Percentiles rank a stretch among this genome's conserved stretches.
phyloP scores from a whole-genome alignment of 2,113 vertebrate genomes.

The Dolichotis patagonum region DNA sequence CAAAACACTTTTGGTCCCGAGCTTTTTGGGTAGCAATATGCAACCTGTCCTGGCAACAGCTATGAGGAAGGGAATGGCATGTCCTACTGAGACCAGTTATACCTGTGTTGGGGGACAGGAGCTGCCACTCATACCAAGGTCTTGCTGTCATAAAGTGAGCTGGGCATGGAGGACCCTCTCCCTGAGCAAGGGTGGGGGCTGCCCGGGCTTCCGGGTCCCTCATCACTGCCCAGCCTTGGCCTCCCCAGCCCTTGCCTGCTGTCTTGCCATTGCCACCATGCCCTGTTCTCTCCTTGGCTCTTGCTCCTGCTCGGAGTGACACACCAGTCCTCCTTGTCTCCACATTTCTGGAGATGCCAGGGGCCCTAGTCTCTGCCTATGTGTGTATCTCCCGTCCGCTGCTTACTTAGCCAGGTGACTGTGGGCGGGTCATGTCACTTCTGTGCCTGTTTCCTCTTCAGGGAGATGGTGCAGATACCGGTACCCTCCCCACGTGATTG shows the following conservation, averaged over 20 bases:
- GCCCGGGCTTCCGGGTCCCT: accelerated
- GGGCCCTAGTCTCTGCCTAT: neutral
- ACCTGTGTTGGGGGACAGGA: neutral
- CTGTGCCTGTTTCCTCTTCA: neutral
- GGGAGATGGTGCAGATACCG: neutral
- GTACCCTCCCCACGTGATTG: neutral
- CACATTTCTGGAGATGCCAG: accelerated
- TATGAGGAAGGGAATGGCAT: conserved; percentile 74
- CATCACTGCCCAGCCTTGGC: neutral
- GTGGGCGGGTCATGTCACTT: neutral
- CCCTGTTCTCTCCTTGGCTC: accelerated
- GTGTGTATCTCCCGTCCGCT: neutral
- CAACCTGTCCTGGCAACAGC: conserved; percentile 65
- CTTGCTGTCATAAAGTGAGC: no score
- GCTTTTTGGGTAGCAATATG: neutral
- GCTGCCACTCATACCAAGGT: neutral
- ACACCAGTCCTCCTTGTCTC: neutral
- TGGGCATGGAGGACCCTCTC: neutral
- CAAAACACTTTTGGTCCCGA: neutral
- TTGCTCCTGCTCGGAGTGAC: neutral
- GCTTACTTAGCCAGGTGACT: no score
- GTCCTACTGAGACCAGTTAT: conserved; percentile 70
- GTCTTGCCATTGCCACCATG: accelerated
- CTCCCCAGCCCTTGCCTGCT: accelerated
- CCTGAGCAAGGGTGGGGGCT: neutral